phyloP scores from a whole-genome alignment of 2,888 invertebrate species.

The Branchipolynoe longqiensis region DNA sequence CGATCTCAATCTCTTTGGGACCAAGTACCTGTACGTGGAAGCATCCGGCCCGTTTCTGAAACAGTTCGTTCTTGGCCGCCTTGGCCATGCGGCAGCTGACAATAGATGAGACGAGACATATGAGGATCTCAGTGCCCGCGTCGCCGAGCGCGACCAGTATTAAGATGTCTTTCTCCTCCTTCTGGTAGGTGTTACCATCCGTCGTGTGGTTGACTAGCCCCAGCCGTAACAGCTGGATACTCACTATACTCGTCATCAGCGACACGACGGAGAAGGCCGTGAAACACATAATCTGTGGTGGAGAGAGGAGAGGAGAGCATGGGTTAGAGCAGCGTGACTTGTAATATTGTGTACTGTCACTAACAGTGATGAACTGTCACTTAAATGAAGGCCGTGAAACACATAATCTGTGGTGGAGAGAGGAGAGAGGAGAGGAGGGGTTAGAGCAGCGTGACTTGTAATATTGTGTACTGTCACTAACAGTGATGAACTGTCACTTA shows the following conservation, averaged over 20 bases:
- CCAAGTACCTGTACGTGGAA: slow-evolving; percentile 82
- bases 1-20: slow-evolving; percentile 81
- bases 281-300: slow-evolving; percentile 81
- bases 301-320: slow-evolving; percentile 59
- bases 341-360: too few species aligned
- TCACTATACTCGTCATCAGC: slow-evolving; percentile 81
- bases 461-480: too few species aligned
- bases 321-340: too few species aligned
- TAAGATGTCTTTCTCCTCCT: slow-evolving; percentile 80
- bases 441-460: too few species aligned
- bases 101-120: slow-evolving; percentile 80
- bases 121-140: slow-evolving; percentile 79
- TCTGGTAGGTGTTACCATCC: slow-evolving; percentile 81
- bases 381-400: slow-evolving; percentile 82
- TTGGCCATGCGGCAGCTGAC: slow-evolving; percentile 80
- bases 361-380: too few species aligned
- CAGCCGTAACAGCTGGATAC: slow-evolving; percentile 82
- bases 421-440: slow-evolving; percentile 59
- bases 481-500: too few species aligned
- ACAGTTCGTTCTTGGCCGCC: slow-evolving; percentile 80
- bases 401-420: slow-evolving; percentile 79
- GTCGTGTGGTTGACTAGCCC: slow-evolving; percentile 82
- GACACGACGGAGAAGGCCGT: slow-evolving; percentile 82
- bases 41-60: slow-evolving; percentile 80
- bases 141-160: slow-evolving; percentile 79